Percentiles rank a stretch among this genome's conserved stretches.
Evolutionary conservation across 2,113 vertebrate species (phyloP).

Genomic region (Halichoeres trimaculatus): DNA sequence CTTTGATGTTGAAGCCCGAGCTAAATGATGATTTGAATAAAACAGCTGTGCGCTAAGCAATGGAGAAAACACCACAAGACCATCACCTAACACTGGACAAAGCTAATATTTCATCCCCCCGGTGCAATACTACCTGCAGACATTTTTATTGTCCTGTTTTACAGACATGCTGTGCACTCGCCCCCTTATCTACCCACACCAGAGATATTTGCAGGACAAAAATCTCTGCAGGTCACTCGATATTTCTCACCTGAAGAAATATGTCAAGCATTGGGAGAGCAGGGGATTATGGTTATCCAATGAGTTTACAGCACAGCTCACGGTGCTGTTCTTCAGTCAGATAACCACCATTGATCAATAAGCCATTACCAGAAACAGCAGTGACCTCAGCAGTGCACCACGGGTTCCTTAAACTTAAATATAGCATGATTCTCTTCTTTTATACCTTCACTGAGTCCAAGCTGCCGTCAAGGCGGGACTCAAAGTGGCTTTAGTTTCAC

Average conservation of each 20-base stretch:
- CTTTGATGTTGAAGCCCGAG: conserved; percentile 57
- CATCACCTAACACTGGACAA: conserved; percentile 28
- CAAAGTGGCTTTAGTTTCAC: conserved; percentile 20
- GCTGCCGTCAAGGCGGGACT: conserved; percentile 18
- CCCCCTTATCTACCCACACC: conserved; percentile 65
- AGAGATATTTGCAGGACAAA: conserved; percentile 73
- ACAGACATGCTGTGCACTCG: conserved; percentile 58
- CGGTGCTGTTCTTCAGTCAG: conserved; percentile 36
- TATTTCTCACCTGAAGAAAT: conserved; percentile 71
- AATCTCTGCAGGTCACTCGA: conserved; percentile 67
- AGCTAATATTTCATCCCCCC: conserved; percentile 45
- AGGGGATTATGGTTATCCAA: conserved; percentile 67
- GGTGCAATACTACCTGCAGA: conserved; percentile 56
- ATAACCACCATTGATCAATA: conserved; percentile 67
- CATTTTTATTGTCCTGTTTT: conserved; percentile 75
- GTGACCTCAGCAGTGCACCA: conserved; percentile 21
- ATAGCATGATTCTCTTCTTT: conserved; percentile 15
- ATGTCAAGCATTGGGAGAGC: conserved; percentile 55
- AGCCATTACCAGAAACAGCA: conserved; percentile 56
- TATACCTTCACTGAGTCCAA: not conserved
- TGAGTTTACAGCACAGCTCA: conserved; percentile 45
- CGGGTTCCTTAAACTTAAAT: conserved; percentile 41
- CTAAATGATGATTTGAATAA: conserved; percentile 62
- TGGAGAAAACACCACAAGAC: conserved; percentile 38
- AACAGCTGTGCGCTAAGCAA: conserved; percentile 10